phyloP scores from a whole-genome alignment of 2,888 invertebrate species.

The Caenorhabditis sinica region DNA sequence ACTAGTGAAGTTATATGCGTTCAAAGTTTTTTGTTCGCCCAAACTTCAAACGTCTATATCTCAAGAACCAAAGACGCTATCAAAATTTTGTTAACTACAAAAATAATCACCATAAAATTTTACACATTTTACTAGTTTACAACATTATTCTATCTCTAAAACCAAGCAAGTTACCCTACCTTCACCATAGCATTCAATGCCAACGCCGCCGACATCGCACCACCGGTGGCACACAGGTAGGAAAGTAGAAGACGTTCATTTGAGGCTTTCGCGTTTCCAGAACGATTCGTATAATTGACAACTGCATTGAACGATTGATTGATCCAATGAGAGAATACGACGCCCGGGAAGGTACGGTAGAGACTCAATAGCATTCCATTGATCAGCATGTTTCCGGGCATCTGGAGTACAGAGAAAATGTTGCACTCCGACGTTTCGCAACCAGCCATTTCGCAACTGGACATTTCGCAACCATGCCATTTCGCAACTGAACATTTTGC shows the following conservation, averaged over 20 bases:
- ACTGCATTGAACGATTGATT: conserved; percentile 90
- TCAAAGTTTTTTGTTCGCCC: not conserved
- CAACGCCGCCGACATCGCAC: conserved; percentile 72
- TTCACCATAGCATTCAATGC: conserved; percentile 70
- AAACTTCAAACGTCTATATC: not conserved
- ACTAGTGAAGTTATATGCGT: not conserved
- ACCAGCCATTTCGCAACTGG: too few species aligned
- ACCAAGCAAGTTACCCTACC: conserved; percentile 84
- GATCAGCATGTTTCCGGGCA: conserved; percentile 95
- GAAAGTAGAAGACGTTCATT: conserved; percentile 86
- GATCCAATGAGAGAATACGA: conserved; percentile 96
- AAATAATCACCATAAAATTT: not conserved
- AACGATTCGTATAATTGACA: conserved; percentile 98
- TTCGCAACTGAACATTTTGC: too few species aligned
- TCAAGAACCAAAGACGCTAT: not conserved
- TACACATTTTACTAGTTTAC: not conserved
- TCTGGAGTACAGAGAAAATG: too few species aligned
- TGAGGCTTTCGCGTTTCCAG: conserved; percentile 75
- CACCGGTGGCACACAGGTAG: conserved; percentile 72
- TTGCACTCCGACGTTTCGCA: too few species aligned
- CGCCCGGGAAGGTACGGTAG: conserved; percentile 93
- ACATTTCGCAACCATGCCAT: too few species aligned
- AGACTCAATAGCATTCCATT: conserved; percentile 98
- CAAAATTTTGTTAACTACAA: not conserved
- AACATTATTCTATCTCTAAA: not conserved